Conservation (phyloP, 2,113 vertebrate genomes). For the Stegastes partitus region DNA sequence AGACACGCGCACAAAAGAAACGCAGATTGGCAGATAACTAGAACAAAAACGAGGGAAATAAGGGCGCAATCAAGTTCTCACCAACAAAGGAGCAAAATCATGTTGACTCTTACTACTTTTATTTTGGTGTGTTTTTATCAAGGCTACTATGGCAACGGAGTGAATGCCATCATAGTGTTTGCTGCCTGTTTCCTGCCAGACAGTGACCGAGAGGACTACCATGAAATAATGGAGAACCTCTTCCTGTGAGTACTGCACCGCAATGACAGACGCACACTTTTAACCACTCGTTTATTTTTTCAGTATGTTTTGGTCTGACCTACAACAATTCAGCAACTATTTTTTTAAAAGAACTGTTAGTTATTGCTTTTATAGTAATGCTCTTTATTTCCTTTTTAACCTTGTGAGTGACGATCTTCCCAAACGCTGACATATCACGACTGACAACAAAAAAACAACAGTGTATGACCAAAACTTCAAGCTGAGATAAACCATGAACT, state of each 20-base stretch:
- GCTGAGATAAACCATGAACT: not conserved
- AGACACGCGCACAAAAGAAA: constrained; percentile 44
- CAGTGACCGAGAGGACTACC: constrained; percentile 94
- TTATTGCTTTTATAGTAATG: too few relatives aligned
- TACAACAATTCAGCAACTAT: not conserved
- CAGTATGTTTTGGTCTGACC: not conserved
- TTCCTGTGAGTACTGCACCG: constrained; percentile 92
- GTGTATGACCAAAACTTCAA: not conserved
- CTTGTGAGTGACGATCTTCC: too few relatives aligned
- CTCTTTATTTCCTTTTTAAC: not conserved
- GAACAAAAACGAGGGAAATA: constrained; percentile 39
- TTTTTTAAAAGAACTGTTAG: not conserved
- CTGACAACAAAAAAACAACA: not conserved
- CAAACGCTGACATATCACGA: not conserved
- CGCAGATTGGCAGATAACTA: constrained; percentile 35
- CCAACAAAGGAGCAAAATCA: constrained; percentile 13
- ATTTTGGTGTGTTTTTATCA: constrained; percentile 64
- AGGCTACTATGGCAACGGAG: constrained; percentile 95
- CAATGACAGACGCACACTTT: not conserved
- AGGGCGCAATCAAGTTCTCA: constrained; percentile 32
- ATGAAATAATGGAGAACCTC: constrained; percentile 99
- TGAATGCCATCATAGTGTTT: constrained; percentile 99
- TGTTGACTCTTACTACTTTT: constrained; percentile 22
- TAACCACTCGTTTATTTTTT: too few relatives aligned
- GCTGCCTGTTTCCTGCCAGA: constrained; percentile 98